Conservation (phyloP, 2,113 vertebrate genomes). For the Phrynocephalus versicolor region DNA sequence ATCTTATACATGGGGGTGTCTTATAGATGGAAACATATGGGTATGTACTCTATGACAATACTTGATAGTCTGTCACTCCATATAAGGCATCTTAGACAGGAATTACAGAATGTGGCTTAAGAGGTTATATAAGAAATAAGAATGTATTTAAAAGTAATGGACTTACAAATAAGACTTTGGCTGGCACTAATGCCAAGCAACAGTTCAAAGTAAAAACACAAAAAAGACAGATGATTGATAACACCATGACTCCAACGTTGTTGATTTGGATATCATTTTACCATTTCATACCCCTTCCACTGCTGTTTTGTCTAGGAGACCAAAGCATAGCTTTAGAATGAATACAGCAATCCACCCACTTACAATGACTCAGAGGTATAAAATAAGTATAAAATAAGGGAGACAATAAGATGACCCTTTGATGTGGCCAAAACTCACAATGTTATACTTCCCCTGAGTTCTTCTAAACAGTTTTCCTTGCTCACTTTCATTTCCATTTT, state of each 20-base stretch:
- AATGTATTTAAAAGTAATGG: conserved; percentile 20
- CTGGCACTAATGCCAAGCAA: not conserved
- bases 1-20: too few relatives aligned
- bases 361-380: conserved; percentile 6
- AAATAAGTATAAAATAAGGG: not conserved
- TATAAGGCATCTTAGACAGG: conserved; percentile 48
- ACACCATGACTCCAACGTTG: not conserved
- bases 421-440: not conserved
- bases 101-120: conserved; percentile 49
- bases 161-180: not conserved
- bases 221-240: not conserved
- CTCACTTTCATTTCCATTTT: not conserved
- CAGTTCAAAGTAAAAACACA: not conserved
- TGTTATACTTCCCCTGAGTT: not conserved
- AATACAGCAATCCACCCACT: not conserved
- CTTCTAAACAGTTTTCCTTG: not conserved
- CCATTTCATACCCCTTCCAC: not conserved
- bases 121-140: conserved; percentile 20
- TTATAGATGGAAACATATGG: too few relatives aligned
- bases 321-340: not conserved
- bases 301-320: not conserved
- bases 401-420: not conserved
- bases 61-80: conserved; percentile 61
- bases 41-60: too few relatives aligned
- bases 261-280: not conserved